Conservation (phyloP, 2,113 vertebrate genomes). For the Cyanoliseus patagonus region DNA sequence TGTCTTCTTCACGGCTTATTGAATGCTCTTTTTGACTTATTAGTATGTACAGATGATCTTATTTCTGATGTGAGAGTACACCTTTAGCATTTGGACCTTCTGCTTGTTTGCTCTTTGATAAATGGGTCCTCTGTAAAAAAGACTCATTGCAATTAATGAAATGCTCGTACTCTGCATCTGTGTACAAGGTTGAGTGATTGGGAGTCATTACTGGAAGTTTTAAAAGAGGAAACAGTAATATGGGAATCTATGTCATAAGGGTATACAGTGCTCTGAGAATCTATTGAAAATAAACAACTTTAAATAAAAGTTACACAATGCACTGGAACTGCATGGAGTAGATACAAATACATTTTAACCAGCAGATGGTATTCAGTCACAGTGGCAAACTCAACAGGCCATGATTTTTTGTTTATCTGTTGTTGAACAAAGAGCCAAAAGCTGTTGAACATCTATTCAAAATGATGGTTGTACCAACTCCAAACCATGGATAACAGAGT, state of each 20-base stretch:
- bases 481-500: neutral
- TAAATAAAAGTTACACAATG: neutral
- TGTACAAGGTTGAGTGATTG: neutral
- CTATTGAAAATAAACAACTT: neutral
- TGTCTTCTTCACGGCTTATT: fast-evolving
- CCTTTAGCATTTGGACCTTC: neutral
- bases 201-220: neutral
- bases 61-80: neutral
- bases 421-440: neutral
- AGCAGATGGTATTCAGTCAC: neutral
- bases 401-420: neutral
- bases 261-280: neutral
- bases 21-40: neutral
- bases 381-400: neutral
- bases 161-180: fast-evolving
- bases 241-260: neutral
- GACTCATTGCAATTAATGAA: neutral
- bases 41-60: neutral
- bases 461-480: neutral
- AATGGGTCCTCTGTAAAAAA: neutral
- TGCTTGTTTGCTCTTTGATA: neutral
- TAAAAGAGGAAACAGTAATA: neutral
- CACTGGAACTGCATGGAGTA: neutral
- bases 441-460: neutral
- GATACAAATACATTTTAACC: neutral